Conservation (phyloP, 2,888 invertebrate genomes). For the Chrysomela aeneicollis region DNA sequence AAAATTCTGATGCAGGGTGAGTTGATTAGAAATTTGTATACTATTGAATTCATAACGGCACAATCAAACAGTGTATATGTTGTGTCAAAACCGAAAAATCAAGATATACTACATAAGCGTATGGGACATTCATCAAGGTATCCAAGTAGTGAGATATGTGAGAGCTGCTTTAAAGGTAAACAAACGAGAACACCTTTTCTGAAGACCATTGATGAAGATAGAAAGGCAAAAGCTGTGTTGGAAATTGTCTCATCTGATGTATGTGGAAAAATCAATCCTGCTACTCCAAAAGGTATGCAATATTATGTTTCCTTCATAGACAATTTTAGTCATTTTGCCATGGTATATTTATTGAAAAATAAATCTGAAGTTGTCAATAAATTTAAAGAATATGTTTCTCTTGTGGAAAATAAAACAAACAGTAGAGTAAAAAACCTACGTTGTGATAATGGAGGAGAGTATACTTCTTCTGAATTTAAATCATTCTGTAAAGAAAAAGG, state of each 20-base stretch:
- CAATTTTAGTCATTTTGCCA: constrained; percentile 28
- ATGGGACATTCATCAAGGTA: constrained; percentile 27
- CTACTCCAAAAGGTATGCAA: constrained; percentile 29
- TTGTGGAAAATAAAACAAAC: constrained; percentile 20
- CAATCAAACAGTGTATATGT: neutral
- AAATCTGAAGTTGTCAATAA: constrained; percentile 26
- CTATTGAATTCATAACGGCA: neutral
- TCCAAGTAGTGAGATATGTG: constrained; percentile 18
- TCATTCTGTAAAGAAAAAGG: constrained; percentile 3
- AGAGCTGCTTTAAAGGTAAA: constrained; percentile 25
- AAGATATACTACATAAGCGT: constrained; percentile 18
- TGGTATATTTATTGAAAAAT: constrained; percentile 21
- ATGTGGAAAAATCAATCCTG: constrained; percentile 27
- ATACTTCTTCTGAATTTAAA: constrained; percentile 8
- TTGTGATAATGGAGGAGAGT: constrained; percentile 13
- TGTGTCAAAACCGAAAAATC: neutral
- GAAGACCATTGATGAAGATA: constrained; percentile 5
- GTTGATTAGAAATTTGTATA: constrained; percentile 17
- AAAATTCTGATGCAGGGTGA: neutral
- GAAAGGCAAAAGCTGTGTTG: constrained; percentile 26
- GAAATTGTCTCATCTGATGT: constrained; percentile 31
- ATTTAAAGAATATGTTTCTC: constrained; percentile 23
- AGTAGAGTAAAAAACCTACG: constrained; percentile 8
- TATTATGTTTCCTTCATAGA: constrained; percentile 35
- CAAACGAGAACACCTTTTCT: constrained; percentile 16